These are phyloP conservation scores for Temnopleurus reevesii DNA, from an alignment of 53 echinoderm and acorn worm species.

Conservation along the genomic window DNA sequence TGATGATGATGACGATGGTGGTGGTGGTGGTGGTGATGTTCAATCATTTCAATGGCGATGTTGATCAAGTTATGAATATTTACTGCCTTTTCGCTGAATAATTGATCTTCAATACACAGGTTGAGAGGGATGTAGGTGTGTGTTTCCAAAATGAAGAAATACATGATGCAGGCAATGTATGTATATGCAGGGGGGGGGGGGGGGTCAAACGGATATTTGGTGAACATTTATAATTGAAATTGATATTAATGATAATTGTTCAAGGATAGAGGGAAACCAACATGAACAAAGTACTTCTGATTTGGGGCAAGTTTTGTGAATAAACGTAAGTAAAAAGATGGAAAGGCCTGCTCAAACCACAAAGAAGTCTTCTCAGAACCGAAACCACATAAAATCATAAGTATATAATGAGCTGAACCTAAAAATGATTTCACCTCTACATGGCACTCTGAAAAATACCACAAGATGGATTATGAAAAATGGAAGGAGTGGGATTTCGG, in stretches of 20 bases:
- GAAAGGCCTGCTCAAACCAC: neutral
- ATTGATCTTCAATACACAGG: too few species aligned
- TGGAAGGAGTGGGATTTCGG: too few species aligned
- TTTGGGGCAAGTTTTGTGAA: neutral
- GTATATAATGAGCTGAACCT: neutral
- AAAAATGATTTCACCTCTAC: neutral
- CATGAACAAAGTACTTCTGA: too few species aligned
- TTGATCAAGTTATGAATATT: too few species aligned
- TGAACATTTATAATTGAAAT: too few species aligned
- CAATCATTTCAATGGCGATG: too few species aligned
- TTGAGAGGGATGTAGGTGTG: too few species aligned
- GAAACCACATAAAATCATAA: slow-evolving; percentile 18
- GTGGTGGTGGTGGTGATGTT: neutral
- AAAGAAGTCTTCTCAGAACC: neutral
- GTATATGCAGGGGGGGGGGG: neutral
- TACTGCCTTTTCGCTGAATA: too few species aligned
- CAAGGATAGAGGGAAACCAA: too few species aligned
- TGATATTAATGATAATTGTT: too few species aligned
- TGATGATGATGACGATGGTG: neutral
- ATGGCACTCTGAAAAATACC: neutral
- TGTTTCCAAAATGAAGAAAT: too few species aligned
- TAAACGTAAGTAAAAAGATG: neutral
- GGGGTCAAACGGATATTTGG: too few species aligned
- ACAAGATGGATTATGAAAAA: neutral
- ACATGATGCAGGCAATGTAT: neutral